Evolutionary conservation across 2,797 vertebrate genomes (phyloP), one percentile per base, ranked within the genome.

Genomic region (Pangasius krempfi): DNA sequence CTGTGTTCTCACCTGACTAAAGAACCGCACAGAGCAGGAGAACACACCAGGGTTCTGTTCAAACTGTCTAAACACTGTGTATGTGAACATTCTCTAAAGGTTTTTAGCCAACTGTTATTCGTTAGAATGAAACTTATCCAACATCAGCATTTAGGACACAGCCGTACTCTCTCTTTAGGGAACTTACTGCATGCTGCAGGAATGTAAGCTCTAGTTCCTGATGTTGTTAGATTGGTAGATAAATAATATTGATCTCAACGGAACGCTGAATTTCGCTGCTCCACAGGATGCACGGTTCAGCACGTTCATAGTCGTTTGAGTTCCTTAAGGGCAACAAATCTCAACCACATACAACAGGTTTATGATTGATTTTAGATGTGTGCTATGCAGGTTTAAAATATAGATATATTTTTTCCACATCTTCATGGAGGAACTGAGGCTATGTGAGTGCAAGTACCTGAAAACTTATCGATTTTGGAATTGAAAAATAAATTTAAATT

Each of bases 191-290:
- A 88, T 1, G 27, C 72, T 86, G 64, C 84, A 85, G 64, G 88
- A 89, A 86, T 89, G 84, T 30, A 33, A 25, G 44, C 52, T 13
- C 30, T 78, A 18, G 25, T 79, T 73, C 52, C 70, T 37, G 33
- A 73, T 85, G 52, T 85, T 73, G 33, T 73, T 58, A 81, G 76
- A 89, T 64, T 60, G 18, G 30, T 40, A 82, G 44, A 88, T 86
- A 89, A 89, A 90, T 88, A 88, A 87, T 56, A 88, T 86, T 83
- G 87, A 85, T 89, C 68, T 89, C 81, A 86, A 64, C 60, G 80
- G 83, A 81, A 86, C 25, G 18, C 86, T 80, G 79, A 76, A 86
- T 62, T 88, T 73, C 47, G 85, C 44, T 80, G 52, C 81, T 85
- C 66, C n/a, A 81, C 82, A 83, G 75, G 89, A 78, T 70, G 85